phyloP scores from a whole-genome alignment of 2,888 invertebrate genomes.

The Ophion ventricosus region DNA sequence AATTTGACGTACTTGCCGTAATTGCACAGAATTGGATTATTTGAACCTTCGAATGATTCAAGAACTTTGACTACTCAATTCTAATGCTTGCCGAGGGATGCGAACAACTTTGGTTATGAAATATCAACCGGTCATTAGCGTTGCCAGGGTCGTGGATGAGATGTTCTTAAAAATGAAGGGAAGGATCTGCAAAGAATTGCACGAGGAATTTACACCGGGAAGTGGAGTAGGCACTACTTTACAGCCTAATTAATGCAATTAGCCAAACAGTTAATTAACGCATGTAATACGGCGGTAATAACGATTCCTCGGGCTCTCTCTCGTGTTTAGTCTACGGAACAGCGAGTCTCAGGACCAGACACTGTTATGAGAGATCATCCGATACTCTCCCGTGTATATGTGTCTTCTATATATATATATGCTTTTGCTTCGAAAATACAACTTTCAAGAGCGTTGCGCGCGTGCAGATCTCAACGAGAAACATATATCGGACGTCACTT shows the following conservation, averaged over 20 bases:
- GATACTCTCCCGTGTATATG: conserved; percentile 13
- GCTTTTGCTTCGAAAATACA: conserved; percentile 23
- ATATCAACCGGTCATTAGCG: conserved; percentile 5
- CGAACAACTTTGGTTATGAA: neutral
- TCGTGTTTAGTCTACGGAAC: conserved; percentile 78
- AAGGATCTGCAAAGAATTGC: conserved; percentile 43
- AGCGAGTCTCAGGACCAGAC: conserved; percentile 70
- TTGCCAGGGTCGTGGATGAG: neutral
- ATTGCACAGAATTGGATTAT: no score
- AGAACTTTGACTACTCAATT: no score
- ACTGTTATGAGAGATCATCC: conserved; percentile 42
- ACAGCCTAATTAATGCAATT: conserved; percentile 82
- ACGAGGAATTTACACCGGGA: conserved; percentile 43
- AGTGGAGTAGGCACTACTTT: conserved; percentile 77
- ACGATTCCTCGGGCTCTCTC: conserved; percentile 71
- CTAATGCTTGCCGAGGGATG: neutral
- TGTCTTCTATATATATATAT: no score
- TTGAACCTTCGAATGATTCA: no score
- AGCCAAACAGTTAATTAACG: conserved; percentile 80
- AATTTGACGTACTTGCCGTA: no score
- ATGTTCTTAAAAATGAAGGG: neutral
- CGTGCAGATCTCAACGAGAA: conserved; percentile 31
- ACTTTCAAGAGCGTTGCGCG: conserved; percentile 26
- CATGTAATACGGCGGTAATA: conserved; percentile 80
- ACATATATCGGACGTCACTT: conserved; percentile 31